These are phyloP conservation scores for Eunapius fragilis DNA, from an alignment of 37 sponge, comb jelly and placozoan genomes.

Conservation along the genomic window DNA sequence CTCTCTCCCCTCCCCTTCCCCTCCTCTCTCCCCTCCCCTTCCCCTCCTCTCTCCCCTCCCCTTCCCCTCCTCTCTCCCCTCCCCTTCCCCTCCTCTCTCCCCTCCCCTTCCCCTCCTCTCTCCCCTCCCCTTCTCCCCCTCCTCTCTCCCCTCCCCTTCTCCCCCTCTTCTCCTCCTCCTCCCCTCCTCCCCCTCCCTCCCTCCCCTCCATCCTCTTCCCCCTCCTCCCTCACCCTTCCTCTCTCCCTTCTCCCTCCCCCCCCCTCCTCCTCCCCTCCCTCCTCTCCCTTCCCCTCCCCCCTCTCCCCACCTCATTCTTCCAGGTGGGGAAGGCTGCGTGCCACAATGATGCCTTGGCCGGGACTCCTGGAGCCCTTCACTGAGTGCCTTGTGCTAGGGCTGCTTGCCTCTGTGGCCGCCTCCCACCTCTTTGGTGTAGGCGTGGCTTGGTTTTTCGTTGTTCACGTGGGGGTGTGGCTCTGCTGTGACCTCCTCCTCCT, in stretches of 20 bases:
- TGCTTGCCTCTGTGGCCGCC: conserved; percentile 23
- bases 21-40: neutral
- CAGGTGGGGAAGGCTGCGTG: conserved; percentile 78
- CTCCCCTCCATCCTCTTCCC: neutral
- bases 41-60: neutral
- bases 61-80: neutral
- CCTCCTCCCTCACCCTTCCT: neutral
- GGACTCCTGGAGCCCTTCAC: conserved; percentile 78
- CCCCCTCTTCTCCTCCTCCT: neutral
- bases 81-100: neutral
- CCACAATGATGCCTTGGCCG: conserved; percentile 80
- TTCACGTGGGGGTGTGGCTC: conserved; percentile 32
- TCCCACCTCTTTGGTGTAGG: conserved; percentile 8
- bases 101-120: neutral
- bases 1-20: neutral
- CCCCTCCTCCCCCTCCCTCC: neutral
- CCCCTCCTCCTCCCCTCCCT: neutral
- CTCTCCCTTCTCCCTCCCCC: neutral
- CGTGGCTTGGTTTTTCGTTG: neutral
- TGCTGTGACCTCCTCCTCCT: conserved; percentile 28
- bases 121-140: neutral
- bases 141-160: neutral
- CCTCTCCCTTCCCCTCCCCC: neutral
- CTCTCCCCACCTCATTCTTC: neutral
- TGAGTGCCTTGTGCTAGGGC: conserved; percentile 73